Percentiles rank a stretch among this genome's conserved stretches.
These are phyloP conservation scores for Periparus ater DNA, from an alignment of 2,797 vertebrate genomes.

Conservation along the genomic window DNA sequence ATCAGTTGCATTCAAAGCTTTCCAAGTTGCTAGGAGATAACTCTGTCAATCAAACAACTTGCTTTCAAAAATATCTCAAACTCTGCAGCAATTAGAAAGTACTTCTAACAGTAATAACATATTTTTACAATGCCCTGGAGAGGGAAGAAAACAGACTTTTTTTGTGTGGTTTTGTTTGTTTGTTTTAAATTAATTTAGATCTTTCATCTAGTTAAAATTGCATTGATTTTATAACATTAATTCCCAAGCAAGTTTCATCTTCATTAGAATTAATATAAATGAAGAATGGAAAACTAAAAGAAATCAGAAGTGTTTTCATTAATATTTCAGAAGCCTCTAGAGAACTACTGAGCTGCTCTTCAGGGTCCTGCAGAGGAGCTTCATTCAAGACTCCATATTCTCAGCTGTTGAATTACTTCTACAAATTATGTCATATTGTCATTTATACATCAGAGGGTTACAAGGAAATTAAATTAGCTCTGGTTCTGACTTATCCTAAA, in stretches of 20 bases:
- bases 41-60: background rate
- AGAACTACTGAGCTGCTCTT: background rate
- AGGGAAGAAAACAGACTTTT: background rate
- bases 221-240: background rate
- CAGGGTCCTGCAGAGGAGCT: background rate
- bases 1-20: background rate
- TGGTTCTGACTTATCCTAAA: background rate
- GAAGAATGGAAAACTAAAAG: background rate
- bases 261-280: background rate
- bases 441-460: background rate
- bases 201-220: background rate
- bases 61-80: background rate
- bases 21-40: background rate
- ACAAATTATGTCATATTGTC: background rate
- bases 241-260: background rate
- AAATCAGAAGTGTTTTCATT: background rate
- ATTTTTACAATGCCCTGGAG: background rate
- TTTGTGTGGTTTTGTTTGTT: background rate
- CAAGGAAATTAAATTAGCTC: background rate
- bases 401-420: background rate
- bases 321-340: background rate
- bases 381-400: background rate
- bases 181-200: background rate
- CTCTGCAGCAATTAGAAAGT: background rate
- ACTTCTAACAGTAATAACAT: background rate